Conservation (phyloP, 2,888 invertebrate genomes). For the Glyphotaelius pellucidus region DNA sequence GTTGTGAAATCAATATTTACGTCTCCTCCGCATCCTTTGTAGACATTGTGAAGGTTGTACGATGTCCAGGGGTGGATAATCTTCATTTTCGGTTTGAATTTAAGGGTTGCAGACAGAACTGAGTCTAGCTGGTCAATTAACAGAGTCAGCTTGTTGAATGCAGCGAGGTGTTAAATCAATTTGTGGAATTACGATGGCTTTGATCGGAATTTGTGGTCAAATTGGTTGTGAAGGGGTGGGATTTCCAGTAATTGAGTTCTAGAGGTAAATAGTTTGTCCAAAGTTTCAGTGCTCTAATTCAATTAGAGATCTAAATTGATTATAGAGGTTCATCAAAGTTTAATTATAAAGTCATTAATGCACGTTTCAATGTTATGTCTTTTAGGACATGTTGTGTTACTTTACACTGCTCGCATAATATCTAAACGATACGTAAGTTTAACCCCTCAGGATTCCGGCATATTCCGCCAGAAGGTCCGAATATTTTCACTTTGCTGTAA, state of each 20-base stretch:
- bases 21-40: neutral
- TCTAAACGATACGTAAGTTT: too few species aligned
- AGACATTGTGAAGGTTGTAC: neutral
- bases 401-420: neutral
- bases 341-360: neutral
- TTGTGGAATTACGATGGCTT: neutral
- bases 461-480: too few species aligned
- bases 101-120: neutral
- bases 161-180: neutral
- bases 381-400: neutral
- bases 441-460: too few species aligned
- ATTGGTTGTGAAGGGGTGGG: neutral
- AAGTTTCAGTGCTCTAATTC: neutral
- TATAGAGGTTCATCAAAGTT: neutral
- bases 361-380: neutral
- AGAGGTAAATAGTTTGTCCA: neutral
- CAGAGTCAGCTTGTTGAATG: neutral
- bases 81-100: neutral
- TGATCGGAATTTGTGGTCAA: neutral
- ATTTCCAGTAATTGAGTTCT: neutral
- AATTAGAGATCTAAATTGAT: neutral
- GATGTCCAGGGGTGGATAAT: neutral
- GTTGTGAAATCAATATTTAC: neutral
- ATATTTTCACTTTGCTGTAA: too few species aligned
- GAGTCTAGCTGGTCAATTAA: neutral